Conservation (phyloP, 2,888 invertebrate species). For the Rotaria magnacalcarata region DNA sequence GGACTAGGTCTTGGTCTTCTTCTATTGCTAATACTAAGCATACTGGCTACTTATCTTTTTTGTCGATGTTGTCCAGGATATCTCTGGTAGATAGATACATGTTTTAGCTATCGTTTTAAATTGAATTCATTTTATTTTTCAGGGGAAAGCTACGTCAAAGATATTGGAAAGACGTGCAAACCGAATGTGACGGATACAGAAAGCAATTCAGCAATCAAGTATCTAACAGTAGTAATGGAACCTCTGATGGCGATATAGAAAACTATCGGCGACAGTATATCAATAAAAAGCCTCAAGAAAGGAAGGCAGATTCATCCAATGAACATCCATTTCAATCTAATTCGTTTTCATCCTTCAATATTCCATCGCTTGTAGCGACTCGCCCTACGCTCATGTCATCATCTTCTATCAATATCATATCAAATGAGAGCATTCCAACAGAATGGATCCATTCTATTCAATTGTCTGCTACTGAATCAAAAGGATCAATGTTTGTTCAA, state of each 20-base stretch:
- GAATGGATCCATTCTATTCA: neutral
- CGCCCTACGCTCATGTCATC: neutral
- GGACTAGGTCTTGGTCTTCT: constrained; percentile 3
- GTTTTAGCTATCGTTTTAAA: neutral
- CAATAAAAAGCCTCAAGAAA: neutral
- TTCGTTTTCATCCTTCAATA: neutral
- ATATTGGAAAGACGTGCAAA: neutral
- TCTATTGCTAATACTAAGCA: neutral
- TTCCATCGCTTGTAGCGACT: neutral
- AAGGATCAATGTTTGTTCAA: neutral
- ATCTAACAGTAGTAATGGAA: neutral
- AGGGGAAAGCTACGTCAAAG: neutral
- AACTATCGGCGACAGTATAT: neutral
- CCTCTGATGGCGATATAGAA: neutral
- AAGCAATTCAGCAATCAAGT: neutral
- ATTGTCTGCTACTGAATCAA: neutral
- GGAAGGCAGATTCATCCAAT: neutral
- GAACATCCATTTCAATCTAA: neutral
- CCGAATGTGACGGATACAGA: neutral
- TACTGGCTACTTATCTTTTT: neutral
- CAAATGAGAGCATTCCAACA: neutral
- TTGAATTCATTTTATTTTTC: neutral
- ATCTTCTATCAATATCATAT: neutral
- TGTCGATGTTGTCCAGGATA: neutral
- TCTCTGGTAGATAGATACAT: neutral